Evolutionary conservation across 2,888 invertebrate genomes (phyloP), one percentile per base, ranked within the genome.

Genomic region (Sialis fuliginosa): DNA sequence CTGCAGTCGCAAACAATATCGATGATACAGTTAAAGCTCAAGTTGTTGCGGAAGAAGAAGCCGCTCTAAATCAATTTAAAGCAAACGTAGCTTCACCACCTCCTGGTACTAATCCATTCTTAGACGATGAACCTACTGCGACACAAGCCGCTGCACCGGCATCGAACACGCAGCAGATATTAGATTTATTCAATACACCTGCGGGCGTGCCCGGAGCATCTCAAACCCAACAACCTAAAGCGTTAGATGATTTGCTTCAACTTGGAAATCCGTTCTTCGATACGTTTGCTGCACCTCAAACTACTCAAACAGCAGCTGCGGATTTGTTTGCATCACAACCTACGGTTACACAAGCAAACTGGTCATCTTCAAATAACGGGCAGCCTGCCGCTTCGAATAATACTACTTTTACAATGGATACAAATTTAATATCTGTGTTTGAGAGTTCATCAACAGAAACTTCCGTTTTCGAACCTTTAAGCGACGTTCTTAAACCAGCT

Each of bases 1-100:
- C 84, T 58, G 87, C 84, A 50, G 86, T 84, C 46, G 79, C 79
- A 42, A 82, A 82, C 48, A 73, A 81, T 46, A 80, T 90, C 49
- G 90, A 91, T 60, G 93, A 93, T 60, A 79, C 79, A 45, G 73
- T 91, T 50, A 79, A 83, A 58, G 84, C 86, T 59, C 85, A 87
- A 61, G 92, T 85, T 33, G 69, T 97, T 47, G 95, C 95, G 30
- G 95, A 97, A 61, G 98, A 98, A 64, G 93, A 95, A 64, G 91
- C 91, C 12, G 88, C 86, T 49, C 79, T 97, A 74, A 92, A 87
- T 67, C 88, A 91, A 66, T 89, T 91, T 63, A 93, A 91, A 80
- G 93, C 81, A 49, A 88, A 83, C 65, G 75, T 88, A 51, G 81
- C 82, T 54, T 86, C 86, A 52, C 87, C 87, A 30, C 78, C 78